phyloP scores from a whole-genome alignment of 1,140 invertebrate species.

The Bombus superbus region DNA sequence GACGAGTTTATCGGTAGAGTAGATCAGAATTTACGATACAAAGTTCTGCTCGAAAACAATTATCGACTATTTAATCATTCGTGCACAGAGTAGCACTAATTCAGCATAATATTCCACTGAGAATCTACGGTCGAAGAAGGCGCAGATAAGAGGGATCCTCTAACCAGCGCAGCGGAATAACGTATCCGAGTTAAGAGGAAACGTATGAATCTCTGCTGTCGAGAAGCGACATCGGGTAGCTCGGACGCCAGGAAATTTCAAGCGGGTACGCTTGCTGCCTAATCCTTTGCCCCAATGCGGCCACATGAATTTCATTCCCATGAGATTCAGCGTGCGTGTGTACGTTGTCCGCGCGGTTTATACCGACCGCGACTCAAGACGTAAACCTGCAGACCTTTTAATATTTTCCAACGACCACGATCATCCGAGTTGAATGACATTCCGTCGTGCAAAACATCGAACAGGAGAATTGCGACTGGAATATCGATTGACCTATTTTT shows the following conservation, averaged over 20 bases:
- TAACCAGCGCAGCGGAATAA: constrained; percentile 54
- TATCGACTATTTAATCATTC: not conserved
- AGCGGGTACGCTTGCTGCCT: constrained; percentile 48
- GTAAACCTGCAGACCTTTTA: not conserved
- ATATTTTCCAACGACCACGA: not conserved
- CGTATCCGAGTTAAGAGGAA: constrained; percentile 65
- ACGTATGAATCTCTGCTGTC: constrained; percentile 61
- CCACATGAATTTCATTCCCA: constrained; percentile 42
- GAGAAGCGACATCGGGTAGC: constrained; percentile 30
- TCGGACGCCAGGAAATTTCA: constrained; percentile 49
- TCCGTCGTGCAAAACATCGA: not conserved
- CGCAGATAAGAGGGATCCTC: constrained; percentile 45
- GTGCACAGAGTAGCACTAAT: not conserved
- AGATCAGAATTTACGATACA: not conserved
- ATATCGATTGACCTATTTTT: not conserved
- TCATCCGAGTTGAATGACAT: not conserved
- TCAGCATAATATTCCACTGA: too few relatives aligned
- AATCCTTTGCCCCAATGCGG: constrained; percentile 47
- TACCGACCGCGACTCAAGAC: not conserved
- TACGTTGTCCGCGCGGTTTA: not conserved
- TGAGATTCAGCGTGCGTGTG: not conserved
- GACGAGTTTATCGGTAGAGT: too few relatives aligned
- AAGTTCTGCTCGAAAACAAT: not conserved
- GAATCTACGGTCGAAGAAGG: not conserved
- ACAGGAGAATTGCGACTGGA: not conserved